Percentiles rank a stretch among this genome's conserved stretches.
These are phyloP conservation scores for Aramus guarauna DNA, from an alignment of 2,113 vertebrate genomes.

Conservation along the genomic window DNA sequence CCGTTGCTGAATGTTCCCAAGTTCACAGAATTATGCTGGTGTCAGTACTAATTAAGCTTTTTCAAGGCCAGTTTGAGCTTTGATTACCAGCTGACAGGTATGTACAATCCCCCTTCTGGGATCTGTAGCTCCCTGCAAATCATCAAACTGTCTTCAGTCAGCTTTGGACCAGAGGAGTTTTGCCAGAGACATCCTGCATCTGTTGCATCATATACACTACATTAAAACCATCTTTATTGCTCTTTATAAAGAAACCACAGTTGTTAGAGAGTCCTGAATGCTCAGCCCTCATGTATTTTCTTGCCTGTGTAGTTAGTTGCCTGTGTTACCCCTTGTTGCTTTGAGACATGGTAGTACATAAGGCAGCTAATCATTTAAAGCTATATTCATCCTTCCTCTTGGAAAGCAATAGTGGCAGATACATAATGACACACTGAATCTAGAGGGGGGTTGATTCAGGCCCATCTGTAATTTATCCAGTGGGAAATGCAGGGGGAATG, in stretches of 20 bases:
- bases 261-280: conserved; percentile 15
- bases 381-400: conserved; percentile 16
- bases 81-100: conserved; percentile 75
- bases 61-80: not conserved
- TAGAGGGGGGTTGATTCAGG: not conserved
- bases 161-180: conserved; percentile 55
- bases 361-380: conserved; percentile 58
- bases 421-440: not conserved
- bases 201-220: conserved; percentile 63
- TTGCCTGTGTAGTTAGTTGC: conserved; percentile 39
- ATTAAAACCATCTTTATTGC: conserved; percentile 75
- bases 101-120: conserved; percentile 51
- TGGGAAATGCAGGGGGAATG: conserved; percentile 29
- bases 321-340: conserved; percentile 10
- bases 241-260: conserved; percentile 64
- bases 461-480: conserved; percentile 50
- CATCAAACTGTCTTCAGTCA: conserved; percentile 75
- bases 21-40: conserved; percentile 47
- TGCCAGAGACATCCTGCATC: conserved; percentile 70
- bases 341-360: conserved; percentile 45
- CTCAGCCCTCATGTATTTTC: conserved; percentile 28
- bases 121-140: conserved; percentile 62
- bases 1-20: not conserved
- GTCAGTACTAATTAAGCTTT: conserved; percentile 70
- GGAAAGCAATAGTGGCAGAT: conserved; percentile 38